These are phyloP conservation scores for Ips nitidus DNA, from an alignment of 1,140 invertebrate species.

Conservation along the genomic window DNA sequence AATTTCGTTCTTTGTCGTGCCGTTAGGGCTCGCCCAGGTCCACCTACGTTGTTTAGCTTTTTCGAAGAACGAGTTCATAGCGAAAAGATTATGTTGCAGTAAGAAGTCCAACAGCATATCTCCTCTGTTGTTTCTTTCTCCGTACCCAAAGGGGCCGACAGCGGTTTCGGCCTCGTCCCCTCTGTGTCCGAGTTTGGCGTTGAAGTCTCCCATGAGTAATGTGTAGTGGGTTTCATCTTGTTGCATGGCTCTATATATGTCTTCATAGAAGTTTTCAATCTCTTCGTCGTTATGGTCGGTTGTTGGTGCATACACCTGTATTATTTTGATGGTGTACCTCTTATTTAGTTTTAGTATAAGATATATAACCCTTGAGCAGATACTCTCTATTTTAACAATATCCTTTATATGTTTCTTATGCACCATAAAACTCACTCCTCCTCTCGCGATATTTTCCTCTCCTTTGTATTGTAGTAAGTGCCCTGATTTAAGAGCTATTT, in stretches of 20 bases:
- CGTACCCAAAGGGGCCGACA: constrained; percentile 2
- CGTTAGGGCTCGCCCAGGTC: constrained; percentile 11
- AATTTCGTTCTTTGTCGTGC: constrained; percentile 40
- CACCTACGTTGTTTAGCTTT: constrained; percentile 41
- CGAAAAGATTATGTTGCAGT: constrained; percentile 16
- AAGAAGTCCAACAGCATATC: constrained; percentile 12
- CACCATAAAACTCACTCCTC: not conserved
- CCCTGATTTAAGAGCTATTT: constrained; percentile 20
- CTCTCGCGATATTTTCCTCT: constrained; percentile 11
- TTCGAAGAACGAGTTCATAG: constrained; percentile 26
- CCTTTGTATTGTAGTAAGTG: constrained; percentile 13
- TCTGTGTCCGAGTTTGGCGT: constrained; percentile 12
- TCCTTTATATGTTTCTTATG: constrained; percentile 18
- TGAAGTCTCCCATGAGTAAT: not conserved
- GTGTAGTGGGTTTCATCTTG: not conserved
- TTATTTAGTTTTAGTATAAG: not conserved
- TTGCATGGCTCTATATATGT: constrained; percentile 1
- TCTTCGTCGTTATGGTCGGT: not conserved
- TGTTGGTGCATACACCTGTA: not conserved
- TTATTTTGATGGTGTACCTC: not conserved
- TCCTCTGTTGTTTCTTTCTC: constrained; percentile 18
- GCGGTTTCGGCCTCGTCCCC: constrained; percentile 10
- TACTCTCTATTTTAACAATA: constrained; percentile 14
- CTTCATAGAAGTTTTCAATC: not conserved
- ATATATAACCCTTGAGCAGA: constrained; percentile 6